Evolutionary conservation across 2,113 vertebrate genomes (phyloP).

Genomic region (Lampris incognitus): DNA sequence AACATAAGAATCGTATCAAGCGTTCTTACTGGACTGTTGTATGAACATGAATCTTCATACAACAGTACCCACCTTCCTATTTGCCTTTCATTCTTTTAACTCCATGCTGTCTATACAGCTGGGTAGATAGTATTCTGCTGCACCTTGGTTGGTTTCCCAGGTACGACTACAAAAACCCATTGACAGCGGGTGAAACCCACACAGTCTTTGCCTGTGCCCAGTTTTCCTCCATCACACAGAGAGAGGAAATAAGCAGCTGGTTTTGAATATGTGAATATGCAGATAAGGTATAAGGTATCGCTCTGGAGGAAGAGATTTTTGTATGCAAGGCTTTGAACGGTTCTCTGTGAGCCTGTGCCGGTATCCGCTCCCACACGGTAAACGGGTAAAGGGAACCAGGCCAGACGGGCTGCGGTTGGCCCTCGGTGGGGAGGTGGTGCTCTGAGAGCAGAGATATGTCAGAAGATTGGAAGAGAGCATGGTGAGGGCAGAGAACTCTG

Average conservation of each 20-base stretch:
- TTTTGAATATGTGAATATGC: conserved; percentile 75
- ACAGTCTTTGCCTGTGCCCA: conserved; percentile 25
- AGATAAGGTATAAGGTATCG: conserved; percentile 74
- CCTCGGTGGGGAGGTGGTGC: conserved; percentile 39
- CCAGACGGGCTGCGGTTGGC: conserved; percentile 59
- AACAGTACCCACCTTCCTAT: neutral
- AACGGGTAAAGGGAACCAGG: conserved; percentile 60
- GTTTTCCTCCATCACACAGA: conserved; percentile 41
- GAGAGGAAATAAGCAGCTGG: conserved; percentile 58
- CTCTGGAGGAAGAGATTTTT: conserved; percentile 68
- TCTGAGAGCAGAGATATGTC: conserved; percentile 32
- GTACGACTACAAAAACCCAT: conserved; percentile 40
- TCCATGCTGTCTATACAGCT: neutral
- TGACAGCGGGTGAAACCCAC: conserved; percentile 49
- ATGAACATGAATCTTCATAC: neutral
- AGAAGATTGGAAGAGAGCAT: conserved; percentile 8
- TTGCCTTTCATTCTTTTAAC: neutral
- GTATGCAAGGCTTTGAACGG: conserved; percentile 67
- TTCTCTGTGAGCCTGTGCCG: conserved; percentile 48
- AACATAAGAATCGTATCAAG: neutral
- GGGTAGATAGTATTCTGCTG: neutral
- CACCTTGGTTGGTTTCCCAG: conserved; percentile 14
- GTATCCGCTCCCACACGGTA: conserved; percentile 68
- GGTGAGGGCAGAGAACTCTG: conserved; percentile 49
- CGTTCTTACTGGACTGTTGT: neutral